These are phyloP conservation scores for Nephrotoma guestfalica DNA, from an alignment of 2,888 invertebrate species.

Conservation along the genomic window DNA sequence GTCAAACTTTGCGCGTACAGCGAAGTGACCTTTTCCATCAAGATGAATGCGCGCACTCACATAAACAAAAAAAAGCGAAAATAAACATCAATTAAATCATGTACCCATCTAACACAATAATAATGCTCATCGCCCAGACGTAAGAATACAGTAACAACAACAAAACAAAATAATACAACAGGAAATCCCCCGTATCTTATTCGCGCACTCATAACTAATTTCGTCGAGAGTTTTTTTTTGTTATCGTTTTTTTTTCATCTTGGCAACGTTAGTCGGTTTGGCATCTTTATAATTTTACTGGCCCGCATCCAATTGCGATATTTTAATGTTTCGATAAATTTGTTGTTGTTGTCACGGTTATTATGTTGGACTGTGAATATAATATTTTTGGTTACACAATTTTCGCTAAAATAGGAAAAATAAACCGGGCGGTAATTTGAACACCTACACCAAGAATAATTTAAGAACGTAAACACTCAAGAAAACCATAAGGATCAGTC, in stretches of 20 bases:
- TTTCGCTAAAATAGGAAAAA: not conserved
- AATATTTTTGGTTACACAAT: not conserved
- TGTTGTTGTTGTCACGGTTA: not conserved
- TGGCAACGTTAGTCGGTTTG: not conserved
- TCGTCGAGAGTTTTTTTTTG: not conserved
- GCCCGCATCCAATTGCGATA: not conserved
- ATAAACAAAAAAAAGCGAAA: not conserved
- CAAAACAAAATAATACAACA: not conserved
- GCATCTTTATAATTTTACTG: not conserved
- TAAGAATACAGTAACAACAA: not conserved
- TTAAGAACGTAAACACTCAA: too few relatives aligned
- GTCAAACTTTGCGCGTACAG: not conserved
- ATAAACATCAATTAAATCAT: not conserved
- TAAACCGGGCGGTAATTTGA: too few relatives aligned
- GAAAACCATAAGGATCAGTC: too few relatives aligned
- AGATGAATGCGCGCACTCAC: not conserved
- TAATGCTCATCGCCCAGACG: not conserved
- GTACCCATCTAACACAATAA: not conserved
- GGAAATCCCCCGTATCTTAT: not conserved
- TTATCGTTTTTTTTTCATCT: not conserved
- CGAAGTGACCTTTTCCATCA: not conserved
- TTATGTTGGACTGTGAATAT: not conserved
- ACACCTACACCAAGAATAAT: too few relatives aligned
- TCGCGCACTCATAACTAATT: not conserved
- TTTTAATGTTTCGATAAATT: not conserved